Conservation (phyloP, 1,140 invertebrate species). For the Panagrolaimus sp. region DNA sequence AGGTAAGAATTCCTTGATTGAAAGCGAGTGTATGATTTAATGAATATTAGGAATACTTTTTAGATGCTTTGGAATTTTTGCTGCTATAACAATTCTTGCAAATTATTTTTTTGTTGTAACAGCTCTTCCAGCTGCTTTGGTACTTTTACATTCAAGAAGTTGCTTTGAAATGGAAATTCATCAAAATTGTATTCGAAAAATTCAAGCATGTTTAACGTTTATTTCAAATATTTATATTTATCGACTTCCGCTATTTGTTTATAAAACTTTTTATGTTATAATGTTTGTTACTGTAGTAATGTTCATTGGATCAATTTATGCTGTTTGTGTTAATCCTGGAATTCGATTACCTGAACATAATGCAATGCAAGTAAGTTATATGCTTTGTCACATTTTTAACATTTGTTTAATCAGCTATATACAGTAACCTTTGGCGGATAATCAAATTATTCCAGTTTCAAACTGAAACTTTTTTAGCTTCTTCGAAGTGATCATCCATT, state of each 20-base stretch:
- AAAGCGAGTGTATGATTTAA: no score
- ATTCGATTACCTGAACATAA: constrained; percentile 35
- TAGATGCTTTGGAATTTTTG: constrained; percentile 54
- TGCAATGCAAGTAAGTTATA: constrained; percentile 34
- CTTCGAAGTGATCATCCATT: constrained; percentile 36
- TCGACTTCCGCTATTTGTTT: neutral
- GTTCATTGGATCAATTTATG: neutral
- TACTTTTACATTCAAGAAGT: neutral
- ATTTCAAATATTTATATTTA: neutral
- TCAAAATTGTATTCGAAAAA: no score
- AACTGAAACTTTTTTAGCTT: constrained; percentile 28
- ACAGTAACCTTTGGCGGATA: no score
- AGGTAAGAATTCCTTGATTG: constrained; percentile 27
- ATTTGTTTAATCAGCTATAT: no score
- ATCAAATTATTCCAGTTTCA: no score
- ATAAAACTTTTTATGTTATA: neutral
- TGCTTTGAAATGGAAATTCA: no score
- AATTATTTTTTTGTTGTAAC: constrained; percentile 48
- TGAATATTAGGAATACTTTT: constrained; percentile 46
- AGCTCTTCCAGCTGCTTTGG: constrained; percentile 33
- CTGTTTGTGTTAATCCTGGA: constrained; percentile 32
- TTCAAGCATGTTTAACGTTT: neutral
- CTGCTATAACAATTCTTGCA: constrained; percentile 36
- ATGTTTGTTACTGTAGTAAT: neutral
- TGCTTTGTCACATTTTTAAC: neutral